phyloP scores from a whole-genome alignment of 2,888 invertebrate genomes.

The Leptogaster cylindrica region DNA sequence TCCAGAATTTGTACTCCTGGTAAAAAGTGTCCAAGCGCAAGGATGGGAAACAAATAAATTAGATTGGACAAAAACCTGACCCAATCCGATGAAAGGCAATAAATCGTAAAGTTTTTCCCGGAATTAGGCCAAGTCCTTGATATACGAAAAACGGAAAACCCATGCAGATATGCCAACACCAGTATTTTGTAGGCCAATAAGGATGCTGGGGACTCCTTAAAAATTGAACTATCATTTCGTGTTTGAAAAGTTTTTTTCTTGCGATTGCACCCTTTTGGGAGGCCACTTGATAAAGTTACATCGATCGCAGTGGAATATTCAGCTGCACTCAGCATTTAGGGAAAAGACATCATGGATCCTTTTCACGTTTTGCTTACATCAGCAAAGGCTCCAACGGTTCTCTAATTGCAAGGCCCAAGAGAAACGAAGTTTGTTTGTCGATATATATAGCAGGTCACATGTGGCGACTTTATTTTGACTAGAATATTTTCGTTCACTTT shows the following conservation, averaged over 20 bases:
- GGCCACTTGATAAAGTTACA: slow-evolving; percentile 5
- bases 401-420: slow-evolving; percentile 9
- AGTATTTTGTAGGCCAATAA: too few relatives aligned
- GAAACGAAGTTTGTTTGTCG: neutral
- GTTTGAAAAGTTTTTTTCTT: slow-evolving; percentile 16
- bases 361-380: slow-evolving; percentile 3
- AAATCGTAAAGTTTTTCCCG: slow-evolving; percentile 17
- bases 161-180: neutral
- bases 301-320: neutral
- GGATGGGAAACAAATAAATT: slow-evolving; percentile 7
- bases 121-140: neutral
- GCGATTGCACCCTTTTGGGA: neutral
- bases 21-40: neutral
- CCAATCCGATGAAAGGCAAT: slow-evolving; percentile 8
- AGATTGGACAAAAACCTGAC: neutral
- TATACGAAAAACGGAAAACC: too few relatives aligned
- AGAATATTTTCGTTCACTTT: neutral
- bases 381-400: neutral
- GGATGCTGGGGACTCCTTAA: too few relatives aligned
- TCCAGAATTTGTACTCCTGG: neutral
- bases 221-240: slow-evolving; percentile 7
- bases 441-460: slow-evolving; percentile 1
- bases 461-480: neutral
- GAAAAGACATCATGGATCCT: neutral
- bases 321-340: slow-evolving; percentile 4